These are phyloP conservation scores for Athalia circularis DNA, from an alignment of 2,888 invertebrate species.

Conservation along the genomic window DNA sequence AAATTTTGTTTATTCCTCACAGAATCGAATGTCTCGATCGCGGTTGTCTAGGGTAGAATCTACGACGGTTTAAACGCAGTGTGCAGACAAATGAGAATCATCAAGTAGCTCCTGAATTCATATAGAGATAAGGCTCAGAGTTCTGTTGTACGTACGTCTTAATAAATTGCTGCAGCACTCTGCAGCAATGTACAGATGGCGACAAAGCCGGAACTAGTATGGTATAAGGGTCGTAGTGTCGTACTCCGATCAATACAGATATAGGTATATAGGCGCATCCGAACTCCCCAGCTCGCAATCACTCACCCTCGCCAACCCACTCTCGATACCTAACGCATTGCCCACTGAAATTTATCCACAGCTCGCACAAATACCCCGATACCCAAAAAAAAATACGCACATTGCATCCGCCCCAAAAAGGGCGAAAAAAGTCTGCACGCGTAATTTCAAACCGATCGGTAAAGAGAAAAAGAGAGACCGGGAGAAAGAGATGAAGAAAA, in stretches of 20 bases:
- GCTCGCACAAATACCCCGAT: neutral
- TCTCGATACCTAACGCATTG: no score
- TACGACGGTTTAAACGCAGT: no score
- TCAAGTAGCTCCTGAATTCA: no score
- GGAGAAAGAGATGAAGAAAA: neutral
- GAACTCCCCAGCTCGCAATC: neutral
- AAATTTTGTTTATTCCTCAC: no score
- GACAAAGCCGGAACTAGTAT: neutral
- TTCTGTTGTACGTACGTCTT: neutral
- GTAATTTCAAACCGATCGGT: neutral
- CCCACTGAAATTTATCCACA: no score
- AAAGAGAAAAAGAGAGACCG: neutral
- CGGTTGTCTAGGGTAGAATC: no score
- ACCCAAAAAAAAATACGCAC: neutral
- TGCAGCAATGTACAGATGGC: conserved; percentile 4
- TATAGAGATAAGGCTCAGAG: no score
- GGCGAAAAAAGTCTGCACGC: neutral
- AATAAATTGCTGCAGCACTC: neutral
- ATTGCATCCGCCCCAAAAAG: neutral
- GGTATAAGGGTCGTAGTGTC: no score
- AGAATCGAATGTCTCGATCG: no score
- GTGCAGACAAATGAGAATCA: no score
- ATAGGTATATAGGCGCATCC: no score
- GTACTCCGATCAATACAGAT: no score
- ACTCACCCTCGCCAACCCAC: neutral